Percentiles rank a stretch among this genome's conserved stretches.
phyloP scores from a whole-genome alignment of 1,140 invertebrate species.

The Pemphigus obesinymphae region DNA sequence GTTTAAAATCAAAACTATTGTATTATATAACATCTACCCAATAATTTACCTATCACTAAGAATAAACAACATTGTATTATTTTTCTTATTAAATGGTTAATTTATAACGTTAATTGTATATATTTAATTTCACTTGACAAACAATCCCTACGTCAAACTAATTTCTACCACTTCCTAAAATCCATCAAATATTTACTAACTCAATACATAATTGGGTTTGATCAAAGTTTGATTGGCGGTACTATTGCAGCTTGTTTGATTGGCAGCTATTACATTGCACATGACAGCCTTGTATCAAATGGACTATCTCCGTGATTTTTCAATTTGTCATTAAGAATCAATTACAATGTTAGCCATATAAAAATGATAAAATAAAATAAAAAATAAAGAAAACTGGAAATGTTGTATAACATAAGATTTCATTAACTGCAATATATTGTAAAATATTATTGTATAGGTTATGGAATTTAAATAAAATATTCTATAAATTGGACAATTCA shows the following conservation, averaged over 20 bases:
- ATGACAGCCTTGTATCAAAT: background rate
- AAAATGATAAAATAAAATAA: too few relatives aligned
- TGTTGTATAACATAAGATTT: too few relatives aligned
- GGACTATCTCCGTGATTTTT: background rate
- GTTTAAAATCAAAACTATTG: background rate
- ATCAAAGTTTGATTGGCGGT: background rate
- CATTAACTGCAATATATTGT: too few relatives aligned
- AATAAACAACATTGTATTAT: background rate
- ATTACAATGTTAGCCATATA: too few relatives aligned
- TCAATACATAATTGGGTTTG: background rate
- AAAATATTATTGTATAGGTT: background rate
- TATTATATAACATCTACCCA: background rate
- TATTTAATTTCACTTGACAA: background rate
- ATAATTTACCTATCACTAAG: background rate
- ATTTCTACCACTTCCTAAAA: background rate
- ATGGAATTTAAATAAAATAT: background rate
- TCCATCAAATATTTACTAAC: background rate
- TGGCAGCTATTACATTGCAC: background rate
- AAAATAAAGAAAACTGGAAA: too few relatives aligned
- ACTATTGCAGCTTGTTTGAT: too few relatives aligned
- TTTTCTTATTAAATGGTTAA: background rate
- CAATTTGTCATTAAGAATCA: background rate
- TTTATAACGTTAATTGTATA: background rate
- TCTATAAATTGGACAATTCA: too few relatives aligned
- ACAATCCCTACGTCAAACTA: background rate